These are phyloP conservation scores for Apaloderma vittatum DNA, from an alignment of 2,113 vertebrate genomes.

Conservation along the genomic window DNA sequence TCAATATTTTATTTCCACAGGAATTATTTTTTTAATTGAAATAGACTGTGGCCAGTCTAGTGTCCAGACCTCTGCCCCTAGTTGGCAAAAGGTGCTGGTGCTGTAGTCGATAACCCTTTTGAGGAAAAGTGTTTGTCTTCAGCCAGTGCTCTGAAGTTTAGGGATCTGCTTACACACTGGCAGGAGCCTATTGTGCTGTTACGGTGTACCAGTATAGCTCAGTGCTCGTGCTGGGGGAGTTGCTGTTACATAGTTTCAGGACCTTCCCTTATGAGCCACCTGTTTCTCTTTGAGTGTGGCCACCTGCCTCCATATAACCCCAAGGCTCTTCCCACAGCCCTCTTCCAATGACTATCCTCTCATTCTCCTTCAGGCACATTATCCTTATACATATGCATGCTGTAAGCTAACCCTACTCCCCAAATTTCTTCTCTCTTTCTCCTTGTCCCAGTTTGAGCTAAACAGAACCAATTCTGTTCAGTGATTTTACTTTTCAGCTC, in stretches of 20 bases:
- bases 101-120: neutral
- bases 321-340: neutral
- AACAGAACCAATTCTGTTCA: no score
- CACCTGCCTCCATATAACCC: neutral
- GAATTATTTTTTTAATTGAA: conserved; percentile 20
- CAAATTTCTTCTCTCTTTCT: neutral
- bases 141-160: neutral
- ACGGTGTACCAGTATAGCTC: neutral
- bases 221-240: neutral
- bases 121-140: neutral
- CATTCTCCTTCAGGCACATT: neutral
- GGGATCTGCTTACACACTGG: neutral
- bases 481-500: no score
- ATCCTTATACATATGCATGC: neutral
- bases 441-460: no score
- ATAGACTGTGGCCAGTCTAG: neutral
- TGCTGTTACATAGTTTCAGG: neutral
- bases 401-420: neutral
- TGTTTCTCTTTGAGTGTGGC: neutral
- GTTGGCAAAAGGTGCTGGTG: neutral
- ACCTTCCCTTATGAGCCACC: neutral
- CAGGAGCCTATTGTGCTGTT: neutral
- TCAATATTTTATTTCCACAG: conserved; percentile 9
- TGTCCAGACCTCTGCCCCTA: neutral
- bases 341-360: neutral